phyloP scores from a whole-genome alignment of 1,140 invertebrate species.

The Trinorchestia longiramus region DNA sequence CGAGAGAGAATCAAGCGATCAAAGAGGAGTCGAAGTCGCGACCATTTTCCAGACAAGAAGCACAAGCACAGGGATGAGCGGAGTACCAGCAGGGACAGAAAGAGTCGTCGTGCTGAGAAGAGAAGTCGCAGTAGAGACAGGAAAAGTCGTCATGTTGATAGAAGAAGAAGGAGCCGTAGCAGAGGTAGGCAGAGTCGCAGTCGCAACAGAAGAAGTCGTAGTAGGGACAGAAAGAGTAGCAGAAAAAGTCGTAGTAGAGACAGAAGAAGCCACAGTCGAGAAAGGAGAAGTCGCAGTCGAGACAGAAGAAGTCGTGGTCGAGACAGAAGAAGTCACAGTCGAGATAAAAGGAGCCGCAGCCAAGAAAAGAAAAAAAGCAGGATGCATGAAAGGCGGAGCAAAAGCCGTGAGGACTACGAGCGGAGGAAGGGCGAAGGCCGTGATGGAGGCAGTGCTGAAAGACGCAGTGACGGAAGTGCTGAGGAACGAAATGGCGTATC shows the following conservation, averaged over 20 bases:
- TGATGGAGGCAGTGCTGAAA: constrained; percentile 67
- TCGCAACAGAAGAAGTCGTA: constrained; percentile 53
- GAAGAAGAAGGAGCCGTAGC: constrained; percentile 66
- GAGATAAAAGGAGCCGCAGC: constrained; percentile 68
- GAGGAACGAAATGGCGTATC: not conserved
- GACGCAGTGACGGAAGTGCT: constrained; percentile 60
- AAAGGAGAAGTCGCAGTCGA: constrained; percentile 63
- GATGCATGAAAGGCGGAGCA: constrained; percentile 68
- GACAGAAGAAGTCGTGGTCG: constrained; percentile 68
- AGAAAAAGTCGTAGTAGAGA: constrained; percentile 67
- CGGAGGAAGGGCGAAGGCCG: constrained; percentile 68
- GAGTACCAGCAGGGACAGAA: constrained; percentile 47
- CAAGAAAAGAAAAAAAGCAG: constrained; percentile 62
- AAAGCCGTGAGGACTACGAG: constrained; percentile 68
- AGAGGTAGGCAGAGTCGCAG: constrained; percentile 63
- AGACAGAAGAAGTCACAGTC: constrained; percentile 68
- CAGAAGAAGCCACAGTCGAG: constrained; percentile 69
- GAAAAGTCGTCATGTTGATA: constrained; percentile 60
- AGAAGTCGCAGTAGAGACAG: constrained; percentile 66
- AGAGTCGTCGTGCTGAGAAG: constrained; percentile 38
- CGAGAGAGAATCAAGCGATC: constrained; percentile 1
- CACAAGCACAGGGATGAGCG: constrained; percentile 57
- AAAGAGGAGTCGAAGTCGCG: constrained; percentile 34
- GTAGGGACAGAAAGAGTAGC: constrained; percentile 66
- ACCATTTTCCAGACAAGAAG: constrained; percentile 2